phyloP scores from a whole-genome alignment of 2,888 invertebrate species.

The Tineola bisselliella region DNA sequence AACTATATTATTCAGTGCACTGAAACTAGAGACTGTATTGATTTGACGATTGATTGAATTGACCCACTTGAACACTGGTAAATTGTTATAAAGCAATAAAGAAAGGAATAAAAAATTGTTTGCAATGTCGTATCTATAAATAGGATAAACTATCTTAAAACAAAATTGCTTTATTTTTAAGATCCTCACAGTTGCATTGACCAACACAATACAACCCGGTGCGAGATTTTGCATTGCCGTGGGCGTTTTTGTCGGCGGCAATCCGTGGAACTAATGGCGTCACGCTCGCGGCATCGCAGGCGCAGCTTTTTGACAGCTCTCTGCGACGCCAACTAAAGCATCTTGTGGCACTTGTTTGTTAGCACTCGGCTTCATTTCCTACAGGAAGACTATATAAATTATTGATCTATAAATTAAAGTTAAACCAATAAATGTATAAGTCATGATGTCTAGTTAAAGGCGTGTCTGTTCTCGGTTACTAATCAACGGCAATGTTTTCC shows the following conservation, averaged over 20 bases:
- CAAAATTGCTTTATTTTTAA: constrained; percentile 10
- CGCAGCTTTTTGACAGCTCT: constrained; percentile 5
- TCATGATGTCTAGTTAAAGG: no score
- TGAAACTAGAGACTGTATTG: no score
- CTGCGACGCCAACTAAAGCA: background rate
- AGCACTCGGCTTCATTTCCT: background rate
- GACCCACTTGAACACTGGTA: no score
- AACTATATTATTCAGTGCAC: no score
- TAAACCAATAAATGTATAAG: background rate
- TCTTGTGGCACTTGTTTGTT: background rate
- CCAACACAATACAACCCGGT: background rate
- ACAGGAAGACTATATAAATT: background rate
- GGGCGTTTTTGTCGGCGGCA: constrained; percentile 9
- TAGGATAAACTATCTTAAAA: background rate
- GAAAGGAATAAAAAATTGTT: no score
- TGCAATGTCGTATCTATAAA: background rate
- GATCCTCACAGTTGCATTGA: background rate
- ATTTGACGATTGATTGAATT: no score
- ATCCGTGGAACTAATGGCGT: constrained; percentile 15
- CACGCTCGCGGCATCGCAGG: constrained; percentile 9
- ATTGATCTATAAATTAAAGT: background rate
- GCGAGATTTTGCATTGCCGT: constrained; percentile 3
- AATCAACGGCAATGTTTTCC: no score
- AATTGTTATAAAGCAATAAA: no score
- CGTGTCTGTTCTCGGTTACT: no score